A percentile compares a stretch with the other conserved stretches of the same genome.
phyloP scores from a whole-genome alignment of 1,140 invertebrate species.

The Scaptomyza montana region DNA sequence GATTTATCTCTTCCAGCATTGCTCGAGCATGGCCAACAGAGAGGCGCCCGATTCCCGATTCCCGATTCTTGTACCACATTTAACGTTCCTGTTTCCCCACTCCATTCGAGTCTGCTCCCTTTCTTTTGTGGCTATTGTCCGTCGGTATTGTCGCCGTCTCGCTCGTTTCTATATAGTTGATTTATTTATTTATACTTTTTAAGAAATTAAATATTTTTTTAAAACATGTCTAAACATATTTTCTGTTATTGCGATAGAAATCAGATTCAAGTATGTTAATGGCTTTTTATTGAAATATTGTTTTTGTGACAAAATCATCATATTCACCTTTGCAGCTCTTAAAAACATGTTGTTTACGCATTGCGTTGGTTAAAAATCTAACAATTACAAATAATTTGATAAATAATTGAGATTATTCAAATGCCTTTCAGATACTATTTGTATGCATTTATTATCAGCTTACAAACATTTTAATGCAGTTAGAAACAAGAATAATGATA shows the following conservation, averaged over 20 bases:
- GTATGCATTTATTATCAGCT: neutral
- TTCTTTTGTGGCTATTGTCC: neutral
- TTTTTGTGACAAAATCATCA: no score
- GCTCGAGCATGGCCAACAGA: constrained; percentile 67
- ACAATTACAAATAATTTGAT: no score
- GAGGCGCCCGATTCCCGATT: constrained; percentile 12
- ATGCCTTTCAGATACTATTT: neutral
- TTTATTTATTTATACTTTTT: constrained; percentile 66
- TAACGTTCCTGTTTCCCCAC: neutral
- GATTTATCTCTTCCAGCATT: constrained; percentile 74
- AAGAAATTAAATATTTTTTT: no score
- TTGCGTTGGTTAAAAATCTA: no score
- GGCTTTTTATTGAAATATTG: no score
- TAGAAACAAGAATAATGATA: neutral
- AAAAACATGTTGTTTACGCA: no score
- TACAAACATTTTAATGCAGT: neutral
- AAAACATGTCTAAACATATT: no score
- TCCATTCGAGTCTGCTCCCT: neutral
- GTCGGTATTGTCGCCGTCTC: constrained; percentile 11
- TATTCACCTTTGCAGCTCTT: no score
- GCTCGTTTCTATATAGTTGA: constrained; percentile 38
- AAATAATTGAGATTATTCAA: no score
- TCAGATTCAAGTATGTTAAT: no score
- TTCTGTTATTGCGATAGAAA: no score
- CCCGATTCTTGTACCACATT: neutral